Evolutionary conservation across 2,888 invertebrate species (phyloP).

Genomic region (Ariolimax columbianus): DNA sequence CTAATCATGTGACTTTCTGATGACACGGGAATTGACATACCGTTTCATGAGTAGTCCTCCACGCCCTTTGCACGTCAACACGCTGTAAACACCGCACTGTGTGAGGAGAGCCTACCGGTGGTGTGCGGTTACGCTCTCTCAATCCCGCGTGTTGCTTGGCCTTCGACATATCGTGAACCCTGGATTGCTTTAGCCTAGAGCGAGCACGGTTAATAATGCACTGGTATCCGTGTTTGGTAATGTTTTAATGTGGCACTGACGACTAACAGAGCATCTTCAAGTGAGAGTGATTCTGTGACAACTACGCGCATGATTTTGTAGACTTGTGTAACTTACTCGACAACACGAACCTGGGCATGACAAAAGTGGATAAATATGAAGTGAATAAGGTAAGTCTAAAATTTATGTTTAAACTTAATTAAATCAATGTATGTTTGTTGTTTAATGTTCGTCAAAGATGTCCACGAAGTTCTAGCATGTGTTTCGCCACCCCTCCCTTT

Average conservation of each 20-base stretch:
- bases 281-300: too few species aligned
- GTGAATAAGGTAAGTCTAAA: conserved; percentile 2
- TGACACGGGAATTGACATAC: neutral
- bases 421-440: too few species aligned
- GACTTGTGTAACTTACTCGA: neutral
- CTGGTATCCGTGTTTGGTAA: neutral
- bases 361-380: neutral
- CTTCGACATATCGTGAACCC: neutral
- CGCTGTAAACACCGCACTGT: neutral
- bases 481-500: too few species aligned
- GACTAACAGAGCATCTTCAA: neutral
- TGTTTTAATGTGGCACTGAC: neutral
- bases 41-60: neutral
- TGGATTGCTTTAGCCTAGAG: neutral
- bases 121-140: neutral
- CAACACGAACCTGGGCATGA: neutral
- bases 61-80: neutral
- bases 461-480: too few species aligned
- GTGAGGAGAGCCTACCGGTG: neutral
- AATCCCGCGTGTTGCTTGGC: neutral
- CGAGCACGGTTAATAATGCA: neutral
- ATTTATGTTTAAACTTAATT: too few species aligned
- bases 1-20: neutral
- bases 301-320: neutral
- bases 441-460: too few species aligned